phyloP scores from a whole-genome alignment of 2,888 invertebrate genomes.

The Baccha elongata region DNA sequence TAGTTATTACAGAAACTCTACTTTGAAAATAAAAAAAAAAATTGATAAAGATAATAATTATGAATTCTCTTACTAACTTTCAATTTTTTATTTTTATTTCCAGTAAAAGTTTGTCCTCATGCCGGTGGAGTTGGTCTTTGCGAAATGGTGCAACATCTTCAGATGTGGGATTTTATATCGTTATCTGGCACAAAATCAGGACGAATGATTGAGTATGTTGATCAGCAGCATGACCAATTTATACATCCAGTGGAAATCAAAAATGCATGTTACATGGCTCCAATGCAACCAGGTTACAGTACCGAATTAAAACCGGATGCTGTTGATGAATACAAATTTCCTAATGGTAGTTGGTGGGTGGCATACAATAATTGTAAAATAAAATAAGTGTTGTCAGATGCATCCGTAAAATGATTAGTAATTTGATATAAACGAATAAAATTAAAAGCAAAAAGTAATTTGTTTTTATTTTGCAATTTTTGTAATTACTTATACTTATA shows the following conservation, averaged over 20 bases:
- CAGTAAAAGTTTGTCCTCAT: conserved; percentile 96
- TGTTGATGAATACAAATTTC: conserved; percentile 88
- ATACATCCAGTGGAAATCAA: conserved; percentile 86
- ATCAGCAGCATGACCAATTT: conserved; percentile 96
- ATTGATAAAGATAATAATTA: too few relatives aligned
- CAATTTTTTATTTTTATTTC: conserved; percentile 72
- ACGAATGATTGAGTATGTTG: conserved; percentile 92
- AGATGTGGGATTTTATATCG: conserved; percentile 93
- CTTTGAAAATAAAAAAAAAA: too few relatives aligned
- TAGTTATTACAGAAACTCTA: too few relatives aligned
- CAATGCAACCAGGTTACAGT: conserved; percentile 91
- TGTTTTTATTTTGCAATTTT: too few relatives aligned
- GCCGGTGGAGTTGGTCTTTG: conserved; percentile 97
- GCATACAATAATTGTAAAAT: too few relatives aligned
- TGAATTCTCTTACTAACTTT: background rate
- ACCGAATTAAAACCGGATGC: conserved; percentile 89
- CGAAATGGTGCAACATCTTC: conserved; percentile 96
- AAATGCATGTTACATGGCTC: conserved; percentile 89
- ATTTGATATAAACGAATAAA: too few relatives aligned
- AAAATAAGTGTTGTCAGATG: too few relatives aligned
- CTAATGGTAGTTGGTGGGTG: conserved; percentile 90
- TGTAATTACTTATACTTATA: too few relatives aligned
- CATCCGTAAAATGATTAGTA: too few relatives aligned
- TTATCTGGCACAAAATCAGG: conserved; percentile 88
- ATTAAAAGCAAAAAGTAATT: too few relatives aligned